Base-by-base conservation (phyloP, 1,140 invertebrate species). In the Drosophila takahashii region DNA sequence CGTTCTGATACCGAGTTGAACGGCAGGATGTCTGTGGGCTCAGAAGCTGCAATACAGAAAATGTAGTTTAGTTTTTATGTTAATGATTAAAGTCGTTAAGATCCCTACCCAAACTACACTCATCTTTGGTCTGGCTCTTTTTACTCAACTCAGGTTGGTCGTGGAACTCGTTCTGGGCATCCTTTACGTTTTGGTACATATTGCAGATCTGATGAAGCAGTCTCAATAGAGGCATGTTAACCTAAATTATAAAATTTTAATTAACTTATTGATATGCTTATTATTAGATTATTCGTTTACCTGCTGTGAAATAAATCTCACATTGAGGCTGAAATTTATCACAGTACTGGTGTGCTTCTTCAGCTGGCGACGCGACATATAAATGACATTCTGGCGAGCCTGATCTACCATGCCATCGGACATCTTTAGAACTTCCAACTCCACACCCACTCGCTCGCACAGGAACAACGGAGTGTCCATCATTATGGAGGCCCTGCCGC, bases 171-270 rank as follows among this genome's bases (percentile, higher is more conserved):
- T 96, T 96, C 91, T 98, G 96, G 1, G 98, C 98, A 87, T 98
- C 97, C 87, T 98, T 97, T 4, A 98, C 97, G 93, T 99, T 99
- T 92, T 98, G 97, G 93, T 99, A 98, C 97, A 99, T 98, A 70
- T 98, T 98, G 74, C 96, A 97, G 74, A 99, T 98, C 93, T 99
- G 98, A 93, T 99, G 98, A 39, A 99, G 93, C 22, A 99, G 93
- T 58, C 98, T 93, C 22, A 99, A 92, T 37, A 99, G 92, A 0
- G 98, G 98, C 98, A 99, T 99, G 91, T 99, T 99, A 7, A 98
- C 73, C 96, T 94, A 1, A 96, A 45, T 37, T 56, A 9, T 11
- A 22, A 27, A 54, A 29, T 10, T 34, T 15, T 1, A 13, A 9
- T 15, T 42, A 13, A 6, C n/a, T 27, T 27, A 18, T 9, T 3